Percentiles rank a stretch among this genome's conserved stretches.
Evolutionary conservation across 92 coral and sea anemone species (phyloP).

Genomic region (Bergia sp.): DNA sequence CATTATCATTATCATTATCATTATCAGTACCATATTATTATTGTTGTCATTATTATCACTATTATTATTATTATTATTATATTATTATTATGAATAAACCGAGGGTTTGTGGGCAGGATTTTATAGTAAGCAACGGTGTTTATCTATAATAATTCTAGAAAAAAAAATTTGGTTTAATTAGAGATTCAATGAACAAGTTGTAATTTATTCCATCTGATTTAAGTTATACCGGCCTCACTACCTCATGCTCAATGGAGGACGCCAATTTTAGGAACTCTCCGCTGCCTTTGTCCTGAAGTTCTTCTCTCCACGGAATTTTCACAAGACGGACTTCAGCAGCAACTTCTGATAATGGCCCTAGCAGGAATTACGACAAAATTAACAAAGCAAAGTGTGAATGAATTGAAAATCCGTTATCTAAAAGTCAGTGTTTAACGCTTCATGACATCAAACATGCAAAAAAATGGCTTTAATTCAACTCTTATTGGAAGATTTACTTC

Average conservation of each 20-base stretch:
- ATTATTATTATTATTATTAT: no score
- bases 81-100: no score
- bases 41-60: no score
- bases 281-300: slow-evolving; percentile 13
- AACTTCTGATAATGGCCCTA: not conserved
- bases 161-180: not conserved
- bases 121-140: no score
- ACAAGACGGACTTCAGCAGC: slow-evolving; percentile 22
- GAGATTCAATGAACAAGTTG: not conserved
- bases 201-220: no score
- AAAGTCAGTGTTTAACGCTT: not conserved
- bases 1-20: no score
- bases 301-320: slow-evolving; percentile 8
- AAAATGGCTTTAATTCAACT: no score
- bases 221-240: not conserved
- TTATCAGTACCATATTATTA: no score
- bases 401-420: no score
- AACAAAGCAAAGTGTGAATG: not conserved
- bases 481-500: no score
- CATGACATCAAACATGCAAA: no score
- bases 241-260: slow-evolving; percentile 17
- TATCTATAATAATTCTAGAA: no score
- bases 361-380: not conserved
- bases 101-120: not conserved
- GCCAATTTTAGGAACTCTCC: not conserved